Evolutionary conservation across 2,888 invertebrate species (phyloP), one percentile per base, ranked within the genome.

Genomic region (Halictus quadricinctus): DNA sequence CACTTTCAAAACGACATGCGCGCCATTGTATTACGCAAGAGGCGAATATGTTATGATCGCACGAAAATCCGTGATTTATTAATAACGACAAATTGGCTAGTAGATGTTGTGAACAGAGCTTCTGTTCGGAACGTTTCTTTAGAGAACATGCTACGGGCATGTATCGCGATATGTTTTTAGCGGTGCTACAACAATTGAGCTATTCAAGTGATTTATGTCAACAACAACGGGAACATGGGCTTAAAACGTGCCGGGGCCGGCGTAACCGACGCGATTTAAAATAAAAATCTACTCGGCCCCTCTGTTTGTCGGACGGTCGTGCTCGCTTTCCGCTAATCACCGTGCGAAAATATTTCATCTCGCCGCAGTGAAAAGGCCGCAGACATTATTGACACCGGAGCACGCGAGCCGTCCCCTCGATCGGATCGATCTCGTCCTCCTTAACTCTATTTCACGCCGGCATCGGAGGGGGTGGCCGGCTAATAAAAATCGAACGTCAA

Each of bases 401-500:
- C 13, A 18, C 0, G 64, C 64, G 73, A 41, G n/a, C 36, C 46
- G 54, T 74, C 64, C 64, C 69, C 72, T 72, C 69, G 25, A 29
- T 29, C 29, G 15, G 60, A 13, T 70, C 77, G 76, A 77, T 76
- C 80, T 50, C 18, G 29, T 72, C 36, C 50, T 78, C 72, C 80
- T 84, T 87, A 88, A 83, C 77, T 73, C 41, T 70, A 60, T 88
- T 84, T 82, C 76, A 41, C 75, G 75, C 75, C 29, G 12, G 36
- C 15, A 36, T 69, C 73, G 78, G 76, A 18, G 12, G 10, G 41
- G 41, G 12, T 4, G n/a, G 5, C 43, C 21, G 74, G 72, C 84
- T 88, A 90, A 91, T 91, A 90, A 91, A 92, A 90, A 91, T 91
- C 85, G 87, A 91, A 88, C 87, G 88, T 86, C 90, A 90, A 90